These are phyloP conservation scores for Pterophyllum scalare DNA, from an alignment of 2,113 vertebrate genomes.

Conservation along the genomic window DNA sequence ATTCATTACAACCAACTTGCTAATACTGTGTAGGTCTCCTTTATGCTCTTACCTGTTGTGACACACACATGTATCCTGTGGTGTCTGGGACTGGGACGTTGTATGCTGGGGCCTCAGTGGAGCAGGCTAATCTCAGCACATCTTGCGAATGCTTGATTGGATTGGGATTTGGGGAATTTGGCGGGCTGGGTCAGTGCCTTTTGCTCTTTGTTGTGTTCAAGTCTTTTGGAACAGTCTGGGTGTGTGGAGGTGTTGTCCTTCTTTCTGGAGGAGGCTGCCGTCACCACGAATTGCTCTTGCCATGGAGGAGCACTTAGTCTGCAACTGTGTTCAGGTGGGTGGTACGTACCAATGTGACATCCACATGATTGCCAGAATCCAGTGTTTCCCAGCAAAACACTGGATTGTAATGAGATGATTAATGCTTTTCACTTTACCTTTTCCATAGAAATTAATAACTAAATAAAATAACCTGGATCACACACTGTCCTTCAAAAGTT, in stretches of 20 bases:
- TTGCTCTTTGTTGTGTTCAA: background rate
- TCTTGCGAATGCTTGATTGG: background rate
- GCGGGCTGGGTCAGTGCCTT: slow-evolving; percentile 1
- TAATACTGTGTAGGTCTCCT: background rate
- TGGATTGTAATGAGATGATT: too few species aligned
- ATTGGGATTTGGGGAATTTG: slow-evolving; percentile 5
- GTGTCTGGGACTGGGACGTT: background rate
- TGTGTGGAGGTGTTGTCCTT: background rate
- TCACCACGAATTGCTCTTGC: background rate
- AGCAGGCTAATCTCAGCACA: background rate
- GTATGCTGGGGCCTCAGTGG: background rate
- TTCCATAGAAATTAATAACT: too few species aligned
- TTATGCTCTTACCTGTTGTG: background rate
- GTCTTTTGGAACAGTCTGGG: background rate
- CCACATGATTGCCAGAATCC: too few species aligned
- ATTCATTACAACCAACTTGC: background rate
- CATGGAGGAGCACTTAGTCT: background rate
- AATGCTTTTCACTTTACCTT: too few species aligned
- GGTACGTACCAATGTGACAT: background rate
- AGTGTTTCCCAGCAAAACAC: too few species aligned
- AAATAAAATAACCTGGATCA: too few species aligned
- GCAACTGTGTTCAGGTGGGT: background rate
- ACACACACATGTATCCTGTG: background rate
- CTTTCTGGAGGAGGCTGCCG: background rate
- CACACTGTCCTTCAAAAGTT: too few species aligned